Evolutionary conservation across 2,113 vertebrate genomes (phyloP), one percentile per base, ranked within the genome.

Genomic region (Callionymus lyra): DNA sequence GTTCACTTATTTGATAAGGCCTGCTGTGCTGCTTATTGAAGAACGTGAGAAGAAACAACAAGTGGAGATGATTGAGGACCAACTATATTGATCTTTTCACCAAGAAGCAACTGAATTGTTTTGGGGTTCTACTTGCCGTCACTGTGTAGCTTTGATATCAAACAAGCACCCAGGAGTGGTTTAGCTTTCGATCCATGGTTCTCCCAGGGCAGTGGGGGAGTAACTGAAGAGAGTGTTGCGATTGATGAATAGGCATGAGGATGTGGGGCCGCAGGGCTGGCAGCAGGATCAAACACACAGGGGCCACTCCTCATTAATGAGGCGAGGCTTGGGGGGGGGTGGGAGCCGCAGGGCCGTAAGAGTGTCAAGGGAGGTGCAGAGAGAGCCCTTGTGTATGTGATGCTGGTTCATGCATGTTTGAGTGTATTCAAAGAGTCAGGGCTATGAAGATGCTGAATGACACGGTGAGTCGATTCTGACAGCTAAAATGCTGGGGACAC

Each of bases 211-310:
- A 32, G 38, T 47, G 54, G 50, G 53, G 70, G 74, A 34, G 62
- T 31, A 34, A 72, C 61, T 48, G 56, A 34, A 58, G 55, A 57
- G 49, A 43, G 50, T 57, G 56, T 16, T 49, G 69, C 66, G 56
- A 53, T 36, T 73, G 63, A 65, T 84, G 75, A 84, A 82, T 81
- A 83, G 68, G 57, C 75, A 82, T 75, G 68, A 81, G 72, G 60
- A 54, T 68, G 59, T 60, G 59, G 59, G 73, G 75, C 68, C 47
- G 51, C 51, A 1, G 67, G 73, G 69, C 61, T 79, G 67, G 69
- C 53, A 72, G 56, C 49, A 34, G 70, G 74, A 83, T 85, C 79
- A 82, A 84, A 82, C 64, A 27, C 46, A 44, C 47, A 61, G 56
- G 70, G 58, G 61, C 68, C 59, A 41, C 39, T 51, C 42, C 76